Conservation (phyloP, 2,888 invertebrate genomes). For the Drosophila neotestacea region DNA sequence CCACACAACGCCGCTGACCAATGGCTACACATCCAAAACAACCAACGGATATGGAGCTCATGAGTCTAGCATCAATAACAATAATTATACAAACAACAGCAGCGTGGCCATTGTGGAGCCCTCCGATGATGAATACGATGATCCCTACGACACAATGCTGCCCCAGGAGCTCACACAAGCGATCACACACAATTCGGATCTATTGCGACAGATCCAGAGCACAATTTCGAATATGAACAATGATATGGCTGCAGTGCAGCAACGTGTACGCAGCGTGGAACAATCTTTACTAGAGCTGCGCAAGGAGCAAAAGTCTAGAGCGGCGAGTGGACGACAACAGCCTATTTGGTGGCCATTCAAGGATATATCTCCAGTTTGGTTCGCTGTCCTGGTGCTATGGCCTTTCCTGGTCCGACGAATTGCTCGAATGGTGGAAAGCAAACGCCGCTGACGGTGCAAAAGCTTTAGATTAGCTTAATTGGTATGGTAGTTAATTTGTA, state of each 20-base stretch:
- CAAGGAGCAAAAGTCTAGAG: slow-evolving; percentile 45
- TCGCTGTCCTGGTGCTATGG: slow-evolving; percentile 83
- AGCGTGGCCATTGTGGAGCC: slow-evolving; percentile 82
- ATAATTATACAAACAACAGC: slow-evolving; percentile 60
- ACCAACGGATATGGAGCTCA: slow-evolving; percentile 25
- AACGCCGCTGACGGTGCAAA: slow-evolving; percentile 60
- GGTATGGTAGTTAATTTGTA: slow-evolving; percentile 69
- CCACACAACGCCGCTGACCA: slow-evolving; percentile 54
- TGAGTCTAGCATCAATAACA: slow-evolving; percentile 38
- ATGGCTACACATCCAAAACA: slow-evolving; percentile 55
- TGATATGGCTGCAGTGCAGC: slow-evolving; percentile 81
- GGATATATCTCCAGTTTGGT: slow-evolving; percentile 86
- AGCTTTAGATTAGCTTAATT: slow-evolving; percentile 24
- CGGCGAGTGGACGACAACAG: slow-evolving; percentile 36
- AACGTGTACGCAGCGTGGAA: slow-evolving; percentile 81
- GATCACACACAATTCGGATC: slow-evolving; percentile 75
- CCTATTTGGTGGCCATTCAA: slow-evolving; percentile 88
- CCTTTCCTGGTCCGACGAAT: slow-evolving; percentile 81
- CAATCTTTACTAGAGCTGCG: slow-evolving; percentile 78
- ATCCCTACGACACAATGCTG: slow-evolving; percentile 90
- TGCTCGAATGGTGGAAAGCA: slow-evolving; percentile 60
- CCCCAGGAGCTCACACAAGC: slow-evolving; percentile 77
- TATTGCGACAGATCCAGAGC: slow-evolving; percentile 81
- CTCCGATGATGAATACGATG: slow-evolving; percentile 91
- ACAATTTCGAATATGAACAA: slow-evolving; percentile 83